Evolutionary conservation across 30 jellyfish, hydroid and myxozoan species (phyloP).

Genomic region (Aurelia sp.): DNA sequence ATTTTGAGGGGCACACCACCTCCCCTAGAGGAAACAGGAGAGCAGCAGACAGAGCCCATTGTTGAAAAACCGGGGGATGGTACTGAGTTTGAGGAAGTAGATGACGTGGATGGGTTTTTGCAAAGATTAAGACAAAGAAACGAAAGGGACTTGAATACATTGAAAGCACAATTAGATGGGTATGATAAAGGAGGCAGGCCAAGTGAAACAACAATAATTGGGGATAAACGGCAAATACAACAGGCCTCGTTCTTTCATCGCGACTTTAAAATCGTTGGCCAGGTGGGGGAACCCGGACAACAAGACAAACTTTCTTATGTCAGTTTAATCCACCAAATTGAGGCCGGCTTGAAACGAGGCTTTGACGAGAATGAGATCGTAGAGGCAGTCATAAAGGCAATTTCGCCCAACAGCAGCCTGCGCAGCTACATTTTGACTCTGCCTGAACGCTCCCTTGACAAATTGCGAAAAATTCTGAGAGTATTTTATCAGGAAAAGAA

Average conservation of each 20-base stretch:
- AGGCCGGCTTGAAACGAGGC: slow-evolving; percentile 4
- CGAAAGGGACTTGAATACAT: too few relatives aligned
- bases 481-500: slow-evolving; percentile 1
- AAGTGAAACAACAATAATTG: too few relatives aligned
- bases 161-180: too few relatives aligned
- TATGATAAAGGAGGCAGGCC: too few relatives aligned
- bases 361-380: slow-evolving; percentile 4
- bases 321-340: slow-evolving; percentile 19
- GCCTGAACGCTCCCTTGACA: slow-evolving; percentile 9
- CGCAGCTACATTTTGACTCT: slow-evolving; percentile 15
- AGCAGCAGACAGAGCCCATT: too few relatives aligned
- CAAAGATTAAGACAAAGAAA: too few relatives aligned
- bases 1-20: too few relatives aligned
- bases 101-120: too few relatives aligned
- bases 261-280: not conserved
- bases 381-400: slow-evolving; percentile 24
- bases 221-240: too few relatives aligned
- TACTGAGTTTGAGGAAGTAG: too few relatives aligned
- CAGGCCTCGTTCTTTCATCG: slow-evolving; percentile 1
- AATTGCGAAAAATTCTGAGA: slow-evolving; percentile 9
- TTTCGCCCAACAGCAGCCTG: slow-evolving; percentile 5
- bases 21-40: too few relatives aligned
- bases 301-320: not conserved
- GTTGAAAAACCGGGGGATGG: too few relatives aligned
- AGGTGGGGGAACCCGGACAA: not conserved